Base-by-base conservation (phyloP, 2,888 invertebrate genomes). In the Amitus sp. region DNA sequence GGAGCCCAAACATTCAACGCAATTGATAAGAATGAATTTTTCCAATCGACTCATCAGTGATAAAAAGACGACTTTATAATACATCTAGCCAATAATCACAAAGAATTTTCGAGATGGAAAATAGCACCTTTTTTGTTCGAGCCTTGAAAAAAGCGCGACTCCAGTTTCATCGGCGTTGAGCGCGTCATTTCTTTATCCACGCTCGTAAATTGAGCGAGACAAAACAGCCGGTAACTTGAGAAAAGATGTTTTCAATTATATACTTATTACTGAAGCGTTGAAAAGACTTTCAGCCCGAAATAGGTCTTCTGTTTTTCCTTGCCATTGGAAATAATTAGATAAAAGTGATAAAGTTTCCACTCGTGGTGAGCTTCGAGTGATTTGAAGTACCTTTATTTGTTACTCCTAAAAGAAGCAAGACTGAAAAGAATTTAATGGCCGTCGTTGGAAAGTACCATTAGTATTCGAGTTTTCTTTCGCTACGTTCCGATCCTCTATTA, bases 281-380 rank as follows among this genome's bases (percentile, higher is more conserved):
- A 37, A 15, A 15, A 2, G n/a, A 9, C 12, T n/a, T n/a, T n/a
- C 30, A 30, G n/a, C 30, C 2, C 12, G 13, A n/a, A 15, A 15
- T 15, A 15, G 4, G 15, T 13, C 12, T 42, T 19, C n/a, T 13
- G 9, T 5, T 7, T 43, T 42, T 19, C 18, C 19, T 43, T 47
- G 39, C 37, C 30, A 30, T 37, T 9, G 48, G 45, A 19, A 34
- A 42, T 59, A 59, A 59, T 59, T 59, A 48, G 43, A 27, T 18
- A 30, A 28, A 37, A 47, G 45, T 45, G 48, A 53, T 59, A 48
- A 59, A 59, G 52, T 51, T 59, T 59, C 48, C 58, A 48, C 48
- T 53, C 37, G 42, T 34, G 42, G 39, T 45, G 48, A 48, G 52
- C 53, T 48, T 53, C 45, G 48, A 59, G 51, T 52, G 51, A 58